Evolutionary conservation across 2,113 vertebrate genomes (phyloP).

Genomic region (Dipodomys merriami): DNA sequence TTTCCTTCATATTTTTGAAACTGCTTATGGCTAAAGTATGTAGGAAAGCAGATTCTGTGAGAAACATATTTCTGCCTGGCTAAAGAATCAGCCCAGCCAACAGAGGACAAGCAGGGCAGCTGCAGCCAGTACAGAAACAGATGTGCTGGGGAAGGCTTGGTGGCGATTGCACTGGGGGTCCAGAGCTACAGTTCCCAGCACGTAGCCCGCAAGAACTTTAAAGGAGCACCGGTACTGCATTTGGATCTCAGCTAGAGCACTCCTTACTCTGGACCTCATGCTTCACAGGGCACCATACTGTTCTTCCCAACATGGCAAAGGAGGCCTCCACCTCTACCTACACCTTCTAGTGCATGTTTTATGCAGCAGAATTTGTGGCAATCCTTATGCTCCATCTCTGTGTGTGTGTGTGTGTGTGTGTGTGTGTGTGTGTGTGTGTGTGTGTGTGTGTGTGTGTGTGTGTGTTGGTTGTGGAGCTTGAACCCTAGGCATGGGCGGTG

Average conservation of each 20-base stretch:
- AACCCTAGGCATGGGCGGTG: too few species aligned
- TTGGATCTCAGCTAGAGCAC: background rate
- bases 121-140: background rate
- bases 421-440: too few species aligned
- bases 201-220: background rate
- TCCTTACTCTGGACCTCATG: background rate
- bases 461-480: too few species aligned
- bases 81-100: conserved; percentile 18
- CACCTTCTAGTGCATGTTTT: background rate
- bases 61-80: conserved; percentile 37
- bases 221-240: background rate
- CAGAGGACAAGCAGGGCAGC: background rate
- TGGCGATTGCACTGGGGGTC: background rate
- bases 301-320: background rate
- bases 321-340: background rate
- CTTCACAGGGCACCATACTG: background rate
- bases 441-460: too few species aligned
- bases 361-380: background rate
- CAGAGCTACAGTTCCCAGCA: background rate
- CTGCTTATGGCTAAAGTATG: conserved; percentile 51
- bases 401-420: too few species aligned
- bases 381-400: background rate
- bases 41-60: conserved; percentile 58
- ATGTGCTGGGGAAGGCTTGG: background rate
- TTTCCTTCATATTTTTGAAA: conserved; percentile 58